phyloP scores from a whole-genome alignment of 2,113 vertebrate genomes.

The Jacana jacana region DNA sequence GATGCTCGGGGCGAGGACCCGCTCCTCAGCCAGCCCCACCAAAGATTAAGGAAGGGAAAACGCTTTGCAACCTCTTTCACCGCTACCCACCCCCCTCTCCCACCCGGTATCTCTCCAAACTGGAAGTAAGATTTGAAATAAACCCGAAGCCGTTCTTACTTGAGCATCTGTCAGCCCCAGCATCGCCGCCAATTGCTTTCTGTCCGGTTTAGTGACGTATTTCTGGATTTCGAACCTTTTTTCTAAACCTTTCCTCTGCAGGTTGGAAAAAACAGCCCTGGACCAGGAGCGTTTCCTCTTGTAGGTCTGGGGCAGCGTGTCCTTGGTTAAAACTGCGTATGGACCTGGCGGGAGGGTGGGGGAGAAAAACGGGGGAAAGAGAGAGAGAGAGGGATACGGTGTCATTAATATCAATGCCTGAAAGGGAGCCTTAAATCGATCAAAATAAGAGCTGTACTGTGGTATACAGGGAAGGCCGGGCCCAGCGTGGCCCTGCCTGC shows the following conservation, averaged over 20 bases:
- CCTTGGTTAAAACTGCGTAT: conserved; percentile 95
- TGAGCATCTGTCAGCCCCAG: conserved; percentile 97
- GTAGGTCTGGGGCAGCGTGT: conserved; percentile 98
- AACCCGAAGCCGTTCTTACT: conserved; percentile 70
- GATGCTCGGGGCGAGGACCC: neutral
- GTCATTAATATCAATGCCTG: neutral
- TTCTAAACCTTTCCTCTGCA: conserved; percentile 97
- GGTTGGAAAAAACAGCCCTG: conserved; percentile 95
- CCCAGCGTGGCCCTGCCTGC: neutral
- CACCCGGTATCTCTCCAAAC: neutral
- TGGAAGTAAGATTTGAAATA: neutral
- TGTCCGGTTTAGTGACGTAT: conserved; percentile 97
- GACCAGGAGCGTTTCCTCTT: conserved; percentile 99
- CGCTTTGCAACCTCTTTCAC: neutral
- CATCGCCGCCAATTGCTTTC: conserved; percentile 98
- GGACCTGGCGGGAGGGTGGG: conserved; percentile 78
- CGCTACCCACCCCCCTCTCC: rapidly evolving
- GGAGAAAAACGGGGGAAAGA: too few species aligned
- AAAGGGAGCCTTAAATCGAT: neutral
- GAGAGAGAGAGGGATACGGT: neutral
- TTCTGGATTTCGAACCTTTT: conserved; percentile 99
- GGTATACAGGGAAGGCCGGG: neutral
- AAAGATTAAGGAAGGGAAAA: neutral
- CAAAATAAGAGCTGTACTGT: neutral
- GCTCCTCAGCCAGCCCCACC: neutral